Base-by-base conservation (phyloP, 2,113 vertebrate genomes). In the Malurus cyaneus region DNA sequence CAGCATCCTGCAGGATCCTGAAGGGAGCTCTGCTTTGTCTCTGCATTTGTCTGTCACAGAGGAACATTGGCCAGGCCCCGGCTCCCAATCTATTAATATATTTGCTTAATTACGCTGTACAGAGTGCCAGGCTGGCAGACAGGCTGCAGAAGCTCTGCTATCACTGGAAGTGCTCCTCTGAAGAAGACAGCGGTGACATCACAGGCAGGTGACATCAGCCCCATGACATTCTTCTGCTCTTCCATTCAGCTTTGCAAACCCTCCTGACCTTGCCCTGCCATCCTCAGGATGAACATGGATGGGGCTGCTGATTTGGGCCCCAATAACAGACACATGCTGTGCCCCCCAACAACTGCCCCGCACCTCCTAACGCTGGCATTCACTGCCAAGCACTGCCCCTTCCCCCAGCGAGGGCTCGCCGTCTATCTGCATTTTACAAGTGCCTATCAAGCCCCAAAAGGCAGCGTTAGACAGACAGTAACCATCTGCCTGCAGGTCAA, bases 1-100 rank as follows among this genome's bases (percentile, higher is more conserved):
- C 24, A 86, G 89, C 82, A 73, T 88, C 76, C 94, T 88, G 86
- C 83, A 39, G 90, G 34, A 92, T 89, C 85, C 71, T 94, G 92
- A 95, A 85, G 88, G 31, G 34, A 94, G 74, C 0, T 85, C 94
- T 96, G 96, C 93, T 94, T 96, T 96, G 92, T 95, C 88, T 96
- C 96, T 9, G 34, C 71, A 8, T 77, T 95, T 92, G 89, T 91
- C 96, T 95, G 82, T 89, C 88, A 92, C 57, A 70, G 18, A 77
- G 85, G 89, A 94, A 96, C 93, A 80, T 60, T 90, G 89, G 56
- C 78, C 78, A 91, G 92, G 86, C 89, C 83, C 57, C 4, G 6
- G 36, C 74, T 87, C 66, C 71, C 93, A 46, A 86, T 92, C 95
- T 96, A 96, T 97, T 96, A 93, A 95, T 96, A 92, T 59, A 89